These are phyloP conservation scores for Arctopsyche grandis DNA, from an alignment of 1,140 invertebrate species.

Conservation along the genomic window DNA sequence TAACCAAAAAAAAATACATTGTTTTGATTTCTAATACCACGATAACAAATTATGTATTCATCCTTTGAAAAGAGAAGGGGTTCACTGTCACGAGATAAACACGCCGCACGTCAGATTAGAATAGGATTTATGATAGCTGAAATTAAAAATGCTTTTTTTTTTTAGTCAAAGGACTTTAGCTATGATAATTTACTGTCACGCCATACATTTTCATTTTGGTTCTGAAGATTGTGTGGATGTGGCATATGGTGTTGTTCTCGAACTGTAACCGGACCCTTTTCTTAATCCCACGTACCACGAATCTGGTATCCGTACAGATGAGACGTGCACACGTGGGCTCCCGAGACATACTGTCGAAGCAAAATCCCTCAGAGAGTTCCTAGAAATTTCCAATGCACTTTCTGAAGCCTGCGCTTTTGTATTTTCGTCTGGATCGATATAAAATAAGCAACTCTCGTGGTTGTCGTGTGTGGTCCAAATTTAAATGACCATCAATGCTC, in stretches of 20 bases:
- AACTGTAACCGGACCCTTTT: constrained; percentile 15
- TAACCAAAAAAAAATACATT: too few relatives aligned
- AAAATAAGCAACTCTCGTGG: not conserved
- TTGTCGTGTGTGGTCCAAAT: constrained; percentile 3
- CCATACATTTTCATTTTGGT: not conserved
- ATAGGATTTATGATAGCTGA: too few relatives aligned
- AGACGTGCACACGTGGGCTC: not conserved
- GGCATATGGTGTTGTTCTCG: constrained; percentile 12
- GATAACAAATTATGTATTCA: too few relatives aligned
- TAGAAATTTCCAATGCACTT: too few relatives aligned
- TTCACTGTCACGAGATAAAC: too few relatives aligned
- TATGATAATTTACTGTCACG: not conserved
- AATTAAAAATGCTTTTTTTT: too few relatives aligned
- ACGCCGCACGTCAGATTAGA: too few relatives aligned
- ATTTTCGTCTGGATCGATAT: not conserved
- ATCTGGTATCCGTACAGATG: not conserved
- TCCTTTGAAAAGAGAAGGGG: too few relatives aligned
- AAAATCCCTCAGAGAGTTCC: too few relatives aligned
- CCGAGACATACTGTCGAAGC: not conserved
- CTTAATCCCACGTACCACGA: constrained; percentile 5
- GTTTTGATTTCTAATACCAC: too few relatives aligned
- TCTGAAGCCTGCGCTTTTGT: not conserved
- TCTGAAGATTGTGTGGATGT: not conserved
- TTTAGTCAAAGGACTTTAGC: too few relatives aligned
- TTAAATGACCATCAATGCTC: not conserved